Percentiles rank a stretch among this genome's conserved stretches.
Conservation (phyloP, 2,113 vertebrate species). For the Apeltes quadracus region DNA sequence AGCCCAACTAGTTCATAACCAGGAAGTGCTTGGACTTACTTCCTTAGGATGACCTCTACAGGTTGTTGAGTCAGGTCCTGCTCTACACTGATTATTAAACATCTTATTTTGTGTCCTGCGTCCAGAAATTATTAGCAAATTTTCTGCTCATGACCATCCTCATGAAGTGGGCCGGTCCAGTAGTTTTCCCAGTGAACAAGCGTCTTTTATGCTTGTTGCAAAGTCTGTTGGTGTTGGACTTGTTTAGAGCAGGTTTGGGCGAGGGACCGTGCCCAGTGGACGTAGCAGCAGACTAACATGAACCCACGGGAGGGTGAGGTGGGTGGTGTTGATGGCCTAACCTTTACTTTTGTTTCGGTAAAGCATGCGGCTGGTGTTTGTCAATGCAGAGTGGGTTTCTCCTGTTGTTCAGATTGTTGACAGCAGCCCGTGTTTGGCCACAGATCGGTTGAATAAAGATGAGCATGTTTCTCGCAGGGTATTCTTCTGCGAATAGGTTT, state of each 20-base stretch:
- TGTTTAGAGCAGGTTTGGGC: not conserved
- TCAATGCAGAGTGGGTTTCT: not conserved
- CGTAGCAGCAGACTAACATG: not conserved
- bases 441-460: not conserved
- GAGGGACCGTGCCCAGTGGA: not conserved
- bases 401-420: not conserved
- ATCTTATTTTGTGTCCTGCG: no score
- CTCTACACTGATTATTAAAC: not conserved
- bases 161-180: not conserved
- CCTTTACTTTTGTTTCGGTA: not conserved
- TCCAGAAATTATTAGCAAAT: no score
- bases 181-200: not conserved
- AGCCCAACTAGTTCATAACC: not conserved
- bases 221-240: not conserved
- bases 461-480: not conserved
- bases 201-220: not conserved
- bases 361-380: not conserved
- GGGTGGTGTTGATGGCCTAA: not conserved
- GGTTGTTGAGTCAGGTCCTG: slow-evolving; percentile 17
- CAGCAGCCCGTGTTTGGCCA: not conserved
- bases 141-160: no score
- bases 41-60: not conserved
- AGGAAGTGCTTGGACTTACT: no score
- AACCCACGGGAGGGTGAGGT: not conserved
- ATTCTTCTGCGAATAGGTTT: not conserved